Conservation (phyloP, 2,797 vertebrate species). For the Tapirus indicus region DNA sequence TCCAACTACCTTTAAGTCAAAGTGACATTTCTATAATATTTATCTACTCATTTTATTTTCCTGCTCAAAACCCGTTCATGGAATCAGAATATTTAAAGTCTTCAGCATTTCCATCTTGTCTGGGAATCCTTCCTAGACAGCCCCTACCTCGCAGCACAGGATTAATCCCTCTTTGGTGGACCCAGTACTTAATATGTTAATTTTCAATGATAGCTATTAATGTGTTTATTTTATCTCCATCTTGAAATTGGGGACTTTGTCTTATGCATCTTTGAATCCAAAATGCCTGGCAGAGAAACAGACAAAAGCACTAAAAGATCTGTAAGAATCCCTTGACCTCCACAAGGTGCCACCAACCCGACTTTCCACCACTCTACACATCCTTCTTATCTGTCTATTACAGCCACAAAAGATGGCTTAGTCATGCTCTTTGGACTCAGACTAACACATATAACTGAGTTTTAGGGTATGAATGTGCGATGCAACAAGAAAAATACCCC, state of each 20-base stretch:
- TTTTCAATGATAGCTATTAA: not conserved
- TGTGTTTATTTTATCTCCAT: not conserved
- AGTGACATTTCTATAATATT: constrained; percentile 21
- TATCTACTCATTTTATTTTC: not conserved
- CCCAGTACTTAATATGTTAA: not conserved
- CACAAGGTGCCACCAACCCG: not conserved
- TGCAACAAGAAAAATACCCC: not conserved
- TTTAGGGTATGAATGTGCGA: not conserved
- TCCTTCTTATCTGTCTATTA: not conserved
- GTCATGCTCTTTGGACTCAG: not conserved
- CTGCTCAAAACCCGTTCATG: not conserved
- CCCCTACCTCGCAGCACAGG: not conserved
- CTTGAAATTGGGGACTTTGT: not conserved
- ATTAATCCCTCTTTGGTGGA: not conserved
- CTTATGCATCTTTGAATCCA: not conserved
- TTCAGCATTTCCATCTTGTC: not conserved
- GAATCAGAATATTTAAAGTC: not conserved
- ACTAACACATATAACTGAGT: not conserved
- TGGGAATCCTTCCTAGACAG: not conserved
- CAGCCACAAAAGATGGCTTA: not conserved
- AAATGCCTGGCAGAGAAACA: not conserved
- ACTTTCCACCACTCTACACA: not conserved
- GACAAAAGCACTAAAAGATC: not conserved
- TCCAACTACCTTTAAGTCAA: not conserved
- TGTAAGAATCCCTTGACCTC: not conserved